phyloP scores from a whole-genome alignment of 2,888 invertebrate genomes.

The Frankliniella intonsa region DNA sequence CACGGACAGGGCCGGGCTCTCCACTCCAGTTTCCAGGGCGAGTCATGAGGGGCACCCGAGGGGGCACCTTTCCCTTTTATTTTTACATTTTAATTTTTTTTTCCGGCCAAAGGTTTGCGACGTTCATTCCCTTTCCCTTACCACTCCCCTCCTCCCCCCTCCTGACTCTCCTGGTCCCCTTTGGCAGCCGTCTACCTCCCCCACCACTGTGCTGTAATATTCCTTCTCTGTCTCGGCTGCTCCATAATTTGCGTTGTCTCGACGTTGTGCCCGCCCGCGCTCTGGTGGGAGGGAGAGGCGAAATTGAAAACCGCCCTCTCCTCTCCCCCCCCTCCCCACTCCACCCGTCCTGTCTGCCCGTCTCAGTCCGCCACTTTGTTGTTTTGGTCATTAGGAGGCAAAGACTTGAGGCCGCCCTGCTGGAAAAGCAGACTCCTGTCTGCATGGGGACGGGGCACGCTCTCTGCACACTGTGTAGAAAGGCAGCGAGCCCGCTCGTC shows the following conservation, averaged over 20 bases:
- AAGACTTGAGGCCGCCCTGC: too few relatives aligned
- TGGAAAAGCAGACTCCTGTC: too few relatives aligned
- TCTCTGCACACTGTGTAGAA: too few relatives aligned
- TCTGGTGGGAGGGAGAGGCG: neutral
- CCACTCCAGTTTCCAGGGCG: too few relatives aligned
- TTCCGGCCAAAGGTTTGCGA: too few relatives aligned
- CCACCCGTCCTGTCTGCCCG: neutral
- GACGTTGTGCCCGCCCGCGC: neutral
- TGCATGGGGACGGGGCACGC: too few relatives aligned
- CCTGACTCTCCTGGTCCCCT: neutral
- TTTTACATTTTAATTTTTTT: neutral
- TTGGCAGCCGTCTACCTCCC: neutral
- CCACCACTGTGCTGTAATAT: neutral
- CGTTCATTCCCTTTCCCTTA: neutral
- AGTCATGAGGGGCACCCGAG: too few relatives aligned
- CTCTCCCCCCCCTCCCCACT: neutral
- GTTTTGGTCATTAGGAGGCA: neutral
- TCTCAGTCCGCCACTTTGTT: neutral
- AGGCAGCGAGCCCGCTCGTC: too few relatives aligned
- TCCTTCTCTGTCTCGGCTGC: neutral
- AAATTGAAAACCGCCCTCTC: slow-evolving; percentile 8
- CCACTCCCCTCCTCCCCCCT: neutral
- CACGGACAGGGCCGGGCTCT: too few relatives aligned
- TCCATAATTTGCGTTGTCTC: neutral
- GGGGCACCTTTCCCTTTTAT: neutral